These are phyloP conservation scores for Clarias batrachus DNA, from an alignment of 2,113 vertebrate species.

Conservation along the genomic window DNA sequence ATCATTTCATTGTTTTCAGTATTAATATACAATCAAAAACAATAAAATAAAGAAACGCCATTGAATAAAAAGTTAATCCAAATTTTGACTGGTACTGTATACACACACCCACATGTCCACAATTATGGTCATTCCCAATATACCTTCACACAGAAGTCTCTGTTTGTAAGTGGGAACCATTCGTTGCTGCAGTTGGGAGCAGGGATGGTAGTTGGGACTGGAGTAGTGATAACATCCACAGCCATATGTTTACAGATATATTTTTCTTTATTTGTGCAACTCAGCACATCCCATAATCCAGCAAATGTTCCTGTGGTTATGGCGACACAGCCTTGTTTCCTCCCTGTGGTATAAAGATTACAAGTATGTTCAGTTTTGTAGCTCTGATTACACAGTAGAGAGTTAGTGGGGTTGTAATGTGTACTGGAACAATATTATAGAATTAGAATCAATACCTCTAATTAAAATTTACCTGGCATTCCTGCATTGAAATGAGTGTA, in stretches of 20 bases:
- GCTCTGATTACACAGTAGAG: background rate
- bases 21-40: too few species aligned
- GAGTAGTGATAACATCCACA: conserved; percentile 77
- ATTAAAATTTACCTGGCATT: conserved; percentile 76
- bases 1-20: too few species aligned
- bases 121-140: background rate
- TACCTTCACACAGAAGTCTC: conserved; percentile 81
- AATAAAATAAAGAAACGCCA: too few species aligned
- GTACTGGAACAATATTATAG: background rate
- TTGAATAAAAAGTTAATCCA: too few species aligned
- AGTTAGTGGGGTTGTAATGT: background rate
- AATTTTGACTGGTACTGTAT: background rate
- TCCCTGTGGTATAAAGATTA: conserved; percentile 52
- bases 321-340: conserved; percentile 81
- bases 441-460: background rate
- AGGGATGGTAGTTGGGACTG: conserved; percentile 52
- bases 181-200: conserved; percentile 61
- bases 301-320: conserved; percentile 86
- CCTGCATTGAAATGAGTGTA: conserved; percentile 88
- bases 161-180: conserved; percentile 68
- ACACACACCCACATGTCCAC: background rate
- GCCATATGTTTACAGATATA: conserved; percentile 89
- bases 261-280: conserved; percentile 83
- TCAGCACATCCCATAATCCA: conserved; percentile 90
- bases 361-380: background rate